Conservation (phyloP, 2,113 vertebrate genomes). For the Myiagra hebetior region DNA sequence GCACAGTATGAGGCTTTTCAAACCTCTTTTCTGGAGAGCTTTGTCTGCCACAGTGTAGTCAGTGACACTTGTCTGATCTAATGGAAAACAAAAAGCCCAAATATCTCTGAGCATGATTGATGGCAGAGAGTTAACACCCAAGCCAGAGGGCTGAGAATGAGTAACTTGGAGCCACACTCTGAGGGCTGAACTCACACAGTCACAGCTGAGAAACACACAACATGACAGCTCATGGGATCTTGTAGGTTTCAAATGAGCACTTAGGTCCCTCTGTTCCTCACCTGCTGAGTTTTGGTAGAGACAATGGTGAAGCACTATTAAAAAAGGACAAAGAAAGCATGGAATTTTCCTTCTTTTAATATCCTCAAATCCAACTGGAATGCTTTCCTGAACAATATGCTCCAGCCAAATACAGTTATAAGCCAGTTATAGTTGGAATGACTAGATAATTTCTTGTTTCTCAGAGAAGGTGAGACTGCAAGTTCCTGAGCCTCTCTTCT, state of each 20-base stretch:
- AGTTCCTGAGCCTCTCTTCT: neutral
- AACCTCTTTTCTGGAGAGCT: constrained; percentile 18
- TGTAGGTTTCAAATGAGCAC: neutral
- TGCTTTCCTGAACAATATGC: neutral
- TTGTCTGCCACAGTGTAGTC: neutral
- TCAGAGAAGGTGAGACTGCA: neutral
- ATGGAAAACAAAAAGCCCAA: neutral
- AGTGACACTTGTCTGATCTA: neutral
- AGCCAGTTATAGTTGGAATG: neutral
- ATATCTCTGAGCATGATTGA: neutral
- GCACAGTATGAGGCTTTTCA: constrained; percentile 25
- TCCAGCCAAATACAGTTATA: neutral
- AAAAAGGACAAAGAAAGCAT: neutral
- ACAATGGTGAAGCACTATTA: fast-evolving
- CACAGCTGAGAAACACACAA: neutral
- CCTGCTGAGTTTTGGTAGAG: neutral
- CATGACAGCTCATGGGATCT: fast-evolving
- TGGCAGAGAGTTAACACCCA: neutral
- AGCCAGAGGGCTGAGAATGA: neutral
- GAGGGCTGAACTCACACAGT: neutral
- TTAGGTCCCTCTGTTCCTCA: neutral
- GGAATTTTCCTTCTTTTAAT: neutral
- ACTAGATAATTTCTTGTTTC: neutral
- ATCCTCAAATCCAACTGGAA: neutral
- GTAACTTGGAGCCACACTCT: neutral